These are phyloP conservation scores for Pristionchus pacificus DNA, from an alignment of 1,140 invertebrate species.

Conservation along the genomic window DNA sequence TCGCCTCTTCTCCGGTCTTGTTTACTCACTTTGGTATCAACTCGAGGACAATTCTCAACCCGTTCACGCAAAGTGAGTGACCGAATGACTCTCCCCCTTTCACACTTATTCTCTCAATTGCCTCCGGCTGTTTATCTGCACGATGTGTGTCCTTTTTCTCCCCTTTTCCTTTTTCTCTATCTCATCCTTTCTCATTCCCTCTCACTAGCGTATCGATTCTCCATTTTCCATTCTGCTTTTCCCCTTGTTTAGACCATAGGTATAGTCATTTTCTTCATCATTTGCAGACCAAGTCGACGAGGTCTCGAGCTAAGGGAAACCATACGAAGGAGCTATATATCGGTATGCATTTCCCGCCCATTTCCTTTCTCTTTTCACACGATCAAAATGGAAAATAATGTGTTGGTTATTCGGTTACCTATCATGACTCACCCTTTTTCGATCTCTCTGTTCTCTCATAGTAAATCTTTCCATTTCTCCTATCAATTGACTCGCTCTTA, in stretches of 20 bases:
- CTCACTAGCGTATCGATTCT: background rate
- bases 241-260: too few relatives aligned
- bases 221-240: too few relatives aligned
- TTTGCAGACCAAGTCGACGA: background rate
- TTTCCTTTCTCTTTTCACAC: background rate
- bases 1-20: background rate
- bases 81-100: too few relatives aligned
- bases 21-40: background rate
- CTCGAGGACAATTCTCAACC: background rate
- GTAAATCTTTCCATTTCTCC: too few relatives aligned
- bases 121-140: too few relatives aligned
- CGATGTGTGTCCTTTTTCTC: background rate
- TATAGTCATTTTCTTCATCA: background rate
- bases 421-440: too few relatives aligned
- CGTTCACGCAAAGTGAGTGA: background rate
- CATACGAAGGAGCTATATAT: background rate
- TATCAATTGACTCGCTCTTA: too few relatives aligned
- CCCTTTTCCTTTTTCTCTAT: background rate
- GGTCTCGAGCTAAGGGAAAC: background rate
- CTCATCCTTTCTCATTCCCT: background rate
- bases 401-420: too few relatives aligned
- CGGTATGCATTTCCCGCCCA: background rate
- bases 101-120: too few relatives aligned
- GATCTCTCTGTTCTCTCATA: too few relatives aligned
- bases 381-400: too few relatives aligned